A percentile compares a stretch with the other conserved stretches of the same genome.
Conservation (phyloP, 2,113 vertebrate species). For the Neomonachus schauinslandi region DNA sequence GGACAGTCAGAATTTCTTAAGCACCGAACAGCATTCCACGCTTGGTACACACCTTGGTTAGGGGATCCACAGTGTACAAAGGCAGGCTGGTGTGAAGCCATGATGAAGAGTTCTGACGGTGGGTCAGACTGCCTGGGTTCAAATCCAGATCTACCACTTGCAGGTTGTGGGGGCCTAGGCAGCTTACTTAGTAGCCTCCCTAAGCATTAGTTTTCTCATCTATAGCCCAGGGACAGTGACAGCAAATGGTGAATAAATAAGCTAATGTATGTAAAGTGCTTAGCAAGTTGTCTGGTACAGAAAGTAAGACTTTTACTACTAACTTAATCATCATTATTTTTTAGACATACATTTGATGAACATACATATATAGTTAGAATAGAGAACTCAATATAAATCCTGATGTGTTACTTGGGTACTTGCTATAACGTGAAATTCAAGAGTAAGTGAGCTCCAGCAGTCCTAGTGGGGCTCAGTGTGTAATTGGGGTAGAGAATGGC, state of each 20-base stretch:
- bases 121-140: not conserved
- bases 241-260: not conserved
- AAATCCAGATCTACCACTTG: not conserved
- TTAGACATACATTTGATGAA: not conserved
- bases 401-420: not conserved
- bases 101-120: not conserved
- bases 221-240: not conserved
- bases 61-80: not conserved
- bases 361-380: not conserved
- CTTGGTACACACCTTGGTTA: not conserved
- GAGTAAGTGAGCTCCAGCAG: not conserved
- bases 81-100: not conserved
- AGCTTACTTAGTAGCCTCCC: not conserved
- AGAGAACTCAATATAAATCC: not conserved
- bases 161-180: not conserved
- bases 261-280: not conserved
- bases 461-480: fast-evolving
- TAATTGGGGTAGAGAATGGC: not conserved
- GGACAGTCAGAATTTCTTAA: constrained; percentile 46
- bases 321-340: not conserved
- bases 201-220: not conserved
- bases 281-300: not conserved
- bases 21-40: not conserved
- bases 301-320: not conserved
- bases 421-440: not conserved